Base-by-base conservation (phyloP, 2,797 vertebrate genomes). In the Monodelphis domestica region DNA sequence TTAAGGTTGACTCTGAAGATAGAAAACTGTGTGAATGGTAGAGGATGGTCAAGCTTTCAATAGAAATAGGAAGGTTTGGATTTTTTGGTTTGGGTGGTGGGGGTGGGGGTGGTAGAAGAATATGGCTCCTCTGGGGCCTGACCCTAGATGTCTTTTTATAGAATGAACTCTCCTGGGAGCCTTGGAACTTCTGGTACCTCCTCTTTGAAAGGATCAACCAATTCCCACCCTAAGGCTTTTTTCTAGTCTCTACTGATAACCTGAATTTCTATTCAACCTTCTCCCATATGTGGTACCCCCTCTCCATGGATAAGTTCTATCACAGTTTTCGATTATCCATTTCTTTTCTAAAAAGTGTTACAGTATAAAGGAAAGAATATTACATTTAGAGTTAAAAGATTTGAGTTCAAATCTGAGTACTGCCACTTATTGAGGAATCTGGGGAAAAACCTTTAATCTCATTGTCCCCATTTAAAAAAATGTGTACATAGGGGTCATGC, bases 221-320 rank as follows among this genome's bases (percentile, higher is more conserved):
- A 45, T 78, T 78, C 7, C 45, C n/a, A 24, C 21, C 17, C n/a
- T 38, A 70, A 70, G 6, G 33, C 33, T n/a, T n/a, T n/a, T n/a
- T 70, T 38, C n/a, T 70, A 2, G 63, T n/a, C n/a, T 38, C 63
- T 38, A 45, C 17, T 38, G 38, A 70, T 38, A 38, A 70, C 2
- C 1, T 70, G 17, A 2, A 70, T 70, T 38, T 70, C 17, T 70
- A 38, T 6, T 70, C n/a, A 21, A 6, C n/a, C n/a, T 70, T 38
- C n/a, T 90, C 92, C 95, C 95, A 98, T 95, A 90, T 95, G 90
- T 5, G 7, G 96, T 97, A 97, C 89, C 95, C 63, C 93, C 92
- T 97, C 97, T 97, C 59, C 95, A 95, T 92, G 97, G 96, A 96
- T 14, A 89, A 0, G 38, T 70, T 38, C n/a, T 70, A 70, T 38